Evolutionary conservation across 2,888 invertebrate genomes (phyloP).

Genomic region (Drosophila fulvimacula): DNA sequence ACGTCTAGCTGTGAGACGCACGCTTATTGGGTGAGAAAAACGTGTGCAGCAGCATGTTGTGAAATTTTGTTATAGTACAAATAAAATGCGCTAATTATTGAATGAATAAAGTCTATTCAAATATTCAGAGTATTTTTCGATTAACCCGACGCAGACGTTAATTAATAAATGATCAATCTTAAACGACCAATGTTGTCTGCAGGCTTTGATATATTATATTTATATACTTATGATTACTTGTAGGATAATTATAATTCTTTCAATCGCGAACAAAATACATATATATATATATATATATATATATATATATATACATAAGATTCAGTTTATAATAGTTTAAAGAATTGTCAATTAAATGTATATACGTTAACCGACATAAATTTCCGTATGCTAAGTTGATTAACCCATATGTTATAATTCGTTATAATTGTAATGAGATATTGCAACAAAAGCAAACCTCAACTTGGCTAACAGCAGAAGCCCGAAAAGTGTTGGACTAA

Average conservation of each 20-base stretch:
- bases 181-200: not conserved
- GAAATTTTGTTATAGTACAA: slow-evolving; percentile 44
- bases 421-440: slow-evolving; percentile 24
- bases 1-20: slow-evolving; percentile 34
- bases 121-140: slow-evolving; percentile 1
- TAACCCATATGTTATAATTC: slow-evolving; percentile 37
- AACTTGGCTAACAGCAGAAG: slow-evolving; percentile 25
- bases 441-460: slow-evolving; percentile 8
- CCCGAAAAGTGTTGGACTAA: slow-evolving; percentile 31
- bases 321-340: no score
- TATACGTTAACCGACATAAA: slow-evolving; percentile 3
- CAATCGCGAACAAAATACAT: not conserved
- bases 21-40: slow-evolving; percentile 63
- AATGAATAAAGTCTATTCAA: slow-evolving; percentile 31
- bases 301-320: no score
- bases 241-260: not conserved
- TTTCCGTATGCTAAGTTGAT: not conserved
- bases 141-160: slow-evolving; percentile 26
- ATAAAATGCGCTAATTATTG: slow-evolving; percentile 54
- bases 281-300: not conserved
- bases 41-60: slow-evolving; percentile 47
- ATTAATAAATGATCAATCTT: slow-evolving; percentile 43
- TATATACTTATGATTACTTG: not conserved
- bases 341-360: no score
- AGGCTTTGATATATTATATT: not conserved